Percentiles rank a stretch among this genome's conserved stretches.
These are phyloP conservation scores for Zoanthus sansibaricus DNA, from an alignment of 92 coral and sea anemone species.

Conservation along the genomic window DNA sequence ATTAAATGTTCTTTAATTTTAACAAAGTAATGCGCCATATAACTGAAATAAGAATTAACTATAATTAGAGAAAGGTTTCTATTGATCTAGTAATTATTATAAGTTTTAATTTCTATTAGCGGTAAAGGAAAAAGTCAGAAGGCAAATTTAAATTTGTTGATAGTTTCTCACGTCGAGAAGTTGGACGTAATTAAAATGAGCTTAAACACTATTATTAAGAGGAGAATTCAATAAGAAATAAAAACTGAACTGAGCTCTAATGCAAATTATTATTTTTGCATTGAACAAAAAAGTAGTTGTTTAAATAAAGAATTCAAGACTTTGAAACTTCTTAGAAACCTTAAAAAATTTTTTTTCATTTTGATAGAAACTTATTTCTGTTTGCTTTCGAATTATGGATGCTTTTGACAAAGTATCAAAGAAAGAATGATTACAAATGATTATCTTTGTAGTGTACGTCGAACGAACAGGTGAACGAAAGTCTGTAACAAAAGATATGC, in stretches of 20 bases:
- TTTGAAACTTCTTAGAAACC: not conserved
- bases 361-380: not conserved
- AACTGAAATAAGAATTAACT: not conserved
- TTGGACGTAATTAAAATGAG: slow-evolving; percentile 19
- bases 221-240: not conserved
- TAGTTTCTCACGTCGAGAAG: slow-evolving; percentile 23
- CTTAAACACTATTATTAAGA: slow-evolving; percentile 20
- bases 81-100: slow-evolving; percentile 1
- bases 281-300: not conserved
- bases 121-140: not conserved
- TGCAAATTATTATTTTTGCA: not conserved
- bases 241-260: not conserved
- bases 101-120: slow-evolving; percentile 31
- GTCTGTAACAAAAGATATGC: slow-evolving; percentile 28
- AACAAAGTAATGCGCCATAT: slow-evolving; percentile 5
- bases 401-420: slow-evolving; percentile 2
- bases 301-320: not conserved
- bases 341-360: not conserved
- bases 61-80: slow-evolving; percentile 24
- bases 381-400: not conserved
- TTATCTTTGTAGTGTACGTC: slow-evolving; percentile 15
- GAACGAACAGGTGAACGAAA: slow-evolving; percentile 12
- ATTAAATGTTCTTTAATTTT: not conserved
- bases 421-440: slow-evolving; percentile 2
- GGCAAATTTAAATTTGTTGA: slow-evolving; percentile 18